Evolutionary conservation across 2,888 invertebrate species (phyloP).

Genomic region (Lasioglossum vierecki): DNA sequence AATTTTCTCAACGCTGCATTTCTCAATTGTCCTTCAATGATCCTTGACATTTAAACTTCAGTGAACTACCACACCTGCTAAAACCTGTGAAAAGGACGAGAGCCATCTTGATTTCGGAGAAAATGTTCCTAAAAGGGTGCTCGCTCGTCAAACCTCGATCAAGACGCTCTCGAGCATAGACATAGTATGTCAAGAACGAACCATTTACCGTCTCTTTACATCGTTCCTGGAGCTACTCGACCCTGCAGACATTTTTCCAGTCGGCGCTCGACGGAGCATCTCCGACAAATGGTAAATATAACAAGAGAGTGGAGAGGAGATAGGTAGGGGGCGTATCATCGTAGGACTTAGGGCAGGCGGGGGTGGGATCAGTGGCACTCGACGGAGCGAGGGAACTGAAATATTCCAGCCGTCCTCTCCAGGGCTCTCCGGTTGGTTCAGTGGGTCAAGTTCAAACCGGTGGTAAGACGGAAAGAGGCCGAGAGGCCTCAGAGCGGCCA

Average conservation of each 20-base stretch:
- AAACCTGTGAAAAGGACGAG: background rate
- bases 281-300: background rate
- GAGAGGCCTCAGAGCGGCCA: slow-evolving; percentile 26
- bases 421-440: slow-evolving; percentile 57
- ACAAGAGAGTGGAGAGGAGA: background rate
- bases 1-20: background rate
- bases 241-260: background rate
- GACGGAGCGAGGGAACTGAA: slow-evolving; percentile 72
- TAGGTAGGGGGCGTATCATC: slow-evolving; percentile 13
- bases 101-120: background rate
- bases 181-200: background rate
- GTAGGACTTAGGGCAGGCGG: slow-evolving; percentile 40
- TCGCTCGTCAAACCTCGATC: background rate
- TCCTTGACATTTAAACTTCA: background rate
- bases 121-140: background rate
- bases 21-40: too few species aligned
- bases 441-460: slow-evolving; percentile 80
- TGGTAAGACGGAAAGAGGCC: slow-evolving; percentile 45
- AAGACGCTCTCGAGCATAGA: background rate
- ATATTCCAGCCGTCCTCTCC: slow-evolving; percentile 73
- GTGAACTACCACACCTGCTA: background rate
- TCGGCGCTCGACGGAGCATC: too few species aligned
- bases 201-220: background rate
- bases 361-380: slow-evolving; percentile 74
- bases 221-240: background rate